A percentile compares a stretch with the other conserved stretches of the same genome.
phyloP scores from a whole-genome alignment of 2,113 vertebrate species.

The Herpailurus yagouaroundi region DNA sequence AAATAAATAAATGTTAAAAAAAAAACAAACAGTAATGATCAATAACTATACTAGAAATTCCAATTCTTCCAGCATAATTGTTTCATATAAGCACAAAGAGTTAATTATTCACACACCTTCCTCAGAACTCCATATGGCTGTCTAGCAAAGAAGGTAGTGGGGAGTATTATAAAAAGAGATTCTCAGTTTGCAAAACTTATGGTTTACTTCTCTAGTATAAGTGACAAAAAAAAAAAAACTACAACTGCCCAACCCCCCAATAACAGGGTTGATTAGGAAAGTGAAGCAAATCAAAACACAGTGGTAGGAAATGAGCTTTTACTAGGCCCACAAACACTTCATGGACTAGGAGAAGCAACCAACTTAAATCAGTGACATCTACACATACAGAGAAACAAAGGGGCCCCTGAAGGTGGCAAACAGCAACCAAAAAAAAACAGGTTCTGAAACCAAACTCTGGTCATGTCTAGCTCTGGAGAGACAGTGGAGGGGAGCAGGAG shows the following conservation, averaged over 20 bases:
- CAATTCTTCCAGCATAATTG: neutral
- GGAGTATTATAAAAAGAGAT: neutral
- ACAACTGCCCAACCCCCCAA: neutral
- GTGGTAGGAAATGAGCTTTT: neutral
- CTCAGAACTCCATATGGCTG: neutral
- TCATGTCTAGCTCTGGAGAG: neutral
- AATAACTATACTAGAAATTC: conserved; percentile 25
- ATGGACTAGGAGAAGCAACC: neutral
- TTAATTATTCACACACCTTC: conserved; percentile 29
- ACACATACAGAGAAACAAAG: neutral
- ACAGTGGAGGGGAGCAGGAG: neutral
- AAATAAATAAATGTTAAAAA: too few relatives aligned
- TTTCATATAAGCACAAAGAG: neutral
- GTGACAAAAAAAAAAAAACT: neutral
- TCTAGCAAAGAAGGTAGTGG: neutral
- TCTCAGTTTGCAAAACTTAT: conserved; percentile 27
- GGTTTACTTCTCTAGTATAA: neutral
- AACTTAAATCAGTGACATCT: neutral
- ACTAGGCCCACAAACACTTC: neutral
- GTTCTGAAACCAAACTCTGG: neutral
- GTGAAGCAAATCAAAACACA: neutral
- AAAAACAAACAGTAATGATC: neutral
- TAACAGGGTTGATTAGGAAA: neutral
- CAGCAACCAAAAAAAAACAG: neutral
- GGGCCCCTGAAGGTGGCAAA: neutral